phyloP scores from a whole-genome alignment of 1,140 invertebrate genomes.

The Drosophila subpulchrella region DNA sequence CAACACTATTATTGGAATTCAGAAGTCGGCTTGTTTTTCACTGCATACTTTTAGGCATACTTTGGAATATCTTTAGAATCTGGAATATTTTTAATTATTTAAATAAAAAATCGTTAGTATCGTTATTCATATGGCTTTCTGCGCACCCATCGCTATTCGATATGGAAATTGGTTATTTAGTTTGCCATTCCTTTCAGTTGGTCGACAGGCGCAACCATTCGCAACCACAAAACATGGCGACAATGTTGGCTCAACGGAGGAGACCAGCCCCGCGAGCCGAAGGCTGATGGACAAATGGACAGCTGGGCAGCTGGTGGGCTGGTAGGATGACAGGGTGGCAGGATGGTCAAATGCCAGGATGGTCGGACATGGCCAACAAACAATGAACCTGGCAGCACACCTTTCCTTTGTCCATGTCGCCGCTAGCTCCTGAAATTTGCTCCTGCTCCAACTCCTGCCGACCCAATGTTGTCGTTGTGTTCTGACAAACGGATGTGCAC shows the following conservation, averaged over 20 bases:
- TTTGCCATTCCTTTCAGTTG: constrained; percentile 14
- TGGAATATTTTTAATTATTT: background rate
- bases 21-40: too few species aligned
- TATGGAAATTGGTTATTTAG: constrained; percentile 37
- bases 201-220: constrained; percentile 16
- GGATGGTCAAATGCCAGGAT: background rate
- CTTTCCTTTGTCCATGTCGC: constrained; percentile 47
- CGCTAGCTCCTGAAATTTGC: background rate
- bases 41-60: too few species aligned
- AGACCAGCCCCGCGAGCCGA: constrained; percentile 9
- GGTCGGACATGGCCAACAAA: constrained; percentile 44
- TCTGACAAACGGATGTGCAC: constrained; percentile 68
- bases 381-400: constrained; percentile 62
- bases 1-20: too few species aligned
- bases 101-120: background rate
- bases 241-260: constrained; percentile 38
- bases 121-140: constrained; percentile 3
- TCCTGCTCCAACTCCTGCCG: constrained; percentile 8
- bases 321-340: background rate
- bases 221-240: constrained; percentile 47
- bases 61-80: background rate
- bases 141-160: constrained; percentile 3
- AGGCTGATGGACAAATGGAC: constrained; percentile 17
- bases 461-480: constrained; percentile 26
- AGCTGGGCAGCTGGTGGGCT: background rate